phyloP scores from a whole-genome alignment of 2,113 vertebrate species.

The Macrotus californicus region DNA sequence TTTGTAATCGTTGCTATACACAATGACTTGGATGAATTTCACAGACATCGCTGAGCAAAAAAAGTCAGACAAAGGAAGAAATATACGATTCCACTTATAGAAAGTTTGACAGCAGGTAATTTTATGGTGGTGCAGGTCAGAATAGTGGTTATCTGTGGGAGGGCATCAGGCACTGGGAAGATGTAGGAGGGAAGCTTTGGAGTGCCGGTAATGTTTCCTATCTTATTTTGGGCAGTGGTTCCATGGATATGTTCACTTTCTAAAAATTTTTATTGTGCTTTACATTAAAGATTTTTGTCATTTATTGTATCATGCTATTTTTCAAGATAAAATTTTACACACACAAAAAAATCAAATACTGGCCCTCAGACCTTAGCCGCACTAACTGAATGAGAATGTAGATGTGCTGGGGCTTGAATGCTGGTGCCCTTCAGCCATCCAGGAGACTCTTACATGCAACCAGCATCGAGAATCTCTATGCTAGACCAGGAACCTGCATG shows the following conservation, averaged over 20 bases:
- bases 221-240: neutral
- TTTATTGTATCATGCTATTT: neutral
- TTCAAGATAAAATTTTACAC: neutral
- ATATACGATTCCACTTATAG: neutral
- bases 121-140: neutral
- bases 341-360: neutral
- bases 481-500: neutral
- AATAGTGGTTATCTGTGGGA: neutral
- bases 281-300: neutral
- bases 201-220: neutral
- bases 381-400: neutral
- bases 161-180: neutral
- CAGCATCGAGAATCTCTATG: neutral
- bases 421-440: fast-evolving
- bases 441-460: neutral
- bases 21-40: neutral
- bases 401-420: neutral
- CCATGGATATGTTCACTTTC: neutral
- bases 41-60: neutral
- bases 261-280: neutral
- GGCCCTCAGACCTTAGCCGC: neutral
- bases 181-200: neutral
- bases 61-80: neutral
- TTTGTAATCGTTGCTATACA: neutral
- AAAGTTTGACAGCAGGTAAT: neutral